Evolutionary conservation across 2,113 vertebrate species (phyloP), one percentile per base, ranked within the genome.

Genomic region (Lamprotornis superbus): DNA sequence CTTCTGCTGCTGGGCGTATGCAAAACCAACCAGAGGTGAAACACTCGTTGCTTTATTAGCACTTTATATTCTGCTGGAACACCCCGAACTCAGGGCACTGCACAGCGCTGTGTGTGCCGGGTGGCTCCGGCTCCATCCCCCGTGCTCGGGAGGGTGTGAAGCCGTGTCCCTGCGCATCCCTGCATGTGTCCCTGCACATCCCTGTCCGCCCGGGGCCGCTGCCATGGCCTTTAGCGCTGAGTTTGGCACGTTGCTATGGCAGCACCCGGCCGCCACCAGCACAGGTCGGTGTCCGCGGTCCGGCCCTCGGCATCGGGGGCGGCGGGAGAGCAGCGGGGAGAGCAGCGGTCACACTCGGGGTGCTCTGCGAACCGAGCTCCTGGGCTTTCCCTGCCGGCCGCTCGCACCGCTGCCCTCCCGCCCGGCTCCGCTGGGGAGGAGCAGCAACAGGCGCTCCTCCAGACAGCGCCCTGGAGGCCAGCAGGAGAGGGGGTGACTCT

Each of bases 191-290:
- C 70, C 47, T 0, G 30, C 65, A 1, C 69, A 1, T 16, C 52
- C 13, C 12, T 2, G 37, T 31, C 10, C 4, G 0, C 30, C 49
- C 4, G 6, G 83, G 20, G 79, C 46, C 11, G 5, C 81, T 77
- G 82, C 90, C 88, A 0, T 12, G 16, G 80, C 70, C 35, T 71
- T 47, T 4, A 0, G 63, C 86, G 73, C 89, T 7, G 28, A 85
- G 90, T 90, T 88, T 87, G 94, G 39, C n/a, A 4, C 24, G 97
- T 97, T 90, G 92, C 97, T 79, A 93, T 90, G 93, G 46, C 79
- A 35, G 31, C 75, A 2, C 53, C 77, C 60, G 12, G 64, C 27
- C 30, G 2, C n/a, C 59, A 1, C 69, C 3, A 30, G 52, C 21
- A 0, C 95, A 96, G 95, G 90, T 94, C 37, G 75, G 95, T 95